phyloP scores from a whole-genome alignment of 1,140 invertebrate species.

The Pomacea maculata region DNA sequence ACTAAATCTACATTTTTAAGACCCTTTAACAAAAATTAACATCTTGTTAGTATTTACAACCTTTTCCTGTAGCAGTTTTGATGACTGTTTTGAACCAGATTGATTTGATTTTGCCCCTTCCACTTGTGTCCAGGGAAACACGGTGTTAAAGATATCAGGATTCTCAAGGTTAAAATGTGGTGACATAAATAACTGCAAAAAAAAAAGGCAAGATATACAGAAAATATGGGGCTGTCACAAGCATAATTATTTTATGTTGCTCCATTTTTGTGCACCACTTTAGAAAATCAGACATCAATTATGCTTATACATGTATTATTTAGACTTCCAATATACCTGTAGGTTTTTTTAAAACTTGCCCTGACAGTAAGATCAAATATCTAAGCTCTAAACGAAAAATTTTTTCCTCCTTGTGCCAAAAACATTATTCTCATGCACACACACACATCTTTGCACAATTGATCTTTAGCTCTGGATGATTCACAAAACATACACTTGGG shows the following conservation, averaged over 20 bases:
- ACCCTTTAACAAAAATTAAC: too few relatives aligned
- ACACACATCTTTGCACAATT: too few relatives aligned
- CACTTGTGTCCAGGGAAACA: constrained; percentile 76
- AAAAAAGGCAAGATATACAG: not conserved
- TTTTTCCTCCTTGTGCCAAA: too few relatives aligned
- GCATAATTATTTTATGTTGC: not conserved
- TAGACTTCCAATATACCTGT: too few relatives aligned
- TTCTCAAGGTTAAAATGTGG: constrained; percentile 84
- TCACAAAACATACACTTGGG: too few relatives aligned
- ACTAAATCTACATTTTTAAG: too few relatives aligned
- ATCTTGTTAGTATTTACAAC: constrained; percentile 51
- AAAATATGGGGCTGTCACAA: not conserved
- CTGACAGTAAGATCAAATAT: too few relatives aligned
- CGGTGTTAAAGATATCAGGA: constrained; percentile 82
- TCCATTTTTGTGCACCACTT: not conserved
- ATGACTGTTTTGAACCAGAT: constrained; percentile 54
- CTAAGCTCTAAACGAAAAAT: too few relatives aligned
- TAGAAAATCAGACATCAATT: not conserved
- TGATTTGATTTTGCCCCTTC: constrained; percentile 46
- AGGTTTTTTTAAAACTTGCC: too few relatives aligned
- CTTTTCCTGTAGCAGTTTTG: constrained; percentile 74
- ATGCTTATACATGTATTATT: too few relatives aligned
- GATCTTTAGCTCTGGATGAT: too few relatives aligned
- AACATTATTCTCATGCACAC: too few relatives aligned
- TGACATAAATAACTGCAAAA: constrained; percentile 81